Percentiles rank a stretch among this genome's conserved stretches.
phyloP scores from a whole-genome alignment of 2,113 vertebrate genomes.

The Cnemophilus loriae region DNA sequence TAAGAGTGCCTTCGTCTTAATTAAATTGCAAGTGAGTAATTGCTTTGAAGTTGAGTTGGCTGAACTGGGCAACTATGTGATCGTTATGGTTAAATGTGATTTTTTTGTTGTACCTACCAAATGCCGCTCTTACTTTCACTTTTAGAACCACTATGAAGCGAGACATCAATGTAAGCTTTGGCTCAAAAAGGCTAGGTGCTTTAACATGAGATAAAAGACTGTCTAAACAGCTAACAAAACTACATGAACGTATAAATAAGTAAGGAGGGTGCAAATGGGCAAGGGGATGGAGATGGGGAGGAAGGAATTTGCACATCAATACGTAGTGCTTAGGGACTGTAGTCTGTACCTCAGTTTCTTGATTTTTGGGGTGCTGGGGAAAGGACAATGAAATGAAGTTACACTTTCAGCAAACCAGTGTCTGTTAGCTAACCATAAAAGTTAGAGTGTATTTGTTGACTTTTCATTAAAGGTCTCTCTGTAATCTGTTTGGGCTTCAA shows the following conservation, averaged over 20 bases:
- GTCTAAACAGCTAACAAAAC: background rate
- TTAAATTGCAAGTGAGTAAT: background rate
- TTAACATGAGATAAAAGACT: background rate
- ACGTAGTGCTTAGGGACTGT: background rate
- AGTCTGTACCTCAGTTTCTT: background rate
- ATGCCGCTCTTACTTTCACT: background rate
- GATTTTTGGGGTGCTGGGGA: background rate
- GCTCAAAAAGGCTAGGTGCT: background rate
- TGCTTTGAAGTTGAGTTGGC: background rate
- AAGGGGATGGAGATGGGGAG: conserved; percentile 64
- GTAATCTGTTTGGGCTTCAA: conserved; percentile 13
- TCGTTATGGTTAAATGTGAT: background rate
- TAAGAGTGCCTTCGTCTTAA: conserved; percentile 17
- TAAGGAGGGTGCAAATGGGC: conserved; percentile 54
- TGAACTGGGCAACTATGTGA: background rate
- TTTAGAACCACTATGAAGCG: background rate
- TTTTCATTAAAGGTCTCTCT: conserved; percentile 12
- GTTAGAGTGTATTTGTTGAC: background rate
- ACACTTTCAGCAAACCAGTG: background rate
- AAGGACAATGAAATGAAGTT: background rate
- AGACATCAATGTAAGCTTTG: background rate
- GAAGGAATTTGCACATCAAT: conserved; percentile 44
- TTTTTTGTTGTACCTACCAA: background rate
- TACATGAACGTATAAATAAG: background rate
- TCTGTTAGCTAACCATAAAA: background rate